A percentile compares a stretch with the other conserved stretches of the same genome.
Evolutionary conservation across 2,113 vertebrate genomes (phyloP).

Genomic region (Phylloscopus trochilus): DNA sequence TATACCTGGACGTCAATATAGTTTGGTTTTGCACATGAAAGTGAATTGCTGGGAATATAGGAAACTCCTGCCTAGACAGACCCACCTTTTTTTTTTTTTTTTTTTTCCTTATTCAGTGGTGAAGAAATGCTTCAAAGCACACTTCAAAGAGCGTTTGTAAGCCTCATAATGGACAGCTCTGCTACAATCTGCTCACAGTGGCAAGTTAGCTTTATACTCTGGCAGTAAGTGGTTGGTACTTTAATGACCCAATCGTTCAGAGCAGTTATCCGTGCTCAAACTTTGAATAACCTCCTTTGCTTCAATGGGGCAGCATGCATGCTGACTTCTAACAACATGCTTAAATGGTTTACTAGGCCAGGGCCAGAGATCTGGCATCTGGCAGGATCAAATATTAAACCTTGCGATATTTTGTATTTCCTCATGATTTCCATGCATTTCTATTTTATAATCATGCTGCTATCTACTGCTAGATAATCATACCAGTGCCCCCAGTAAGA

Average conservation of each 20-base stretch:
- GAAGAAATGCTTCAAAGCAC: neutral
- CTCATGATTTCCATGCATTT: neutral
- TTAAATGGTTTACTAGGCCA: constrained; percentile 14
- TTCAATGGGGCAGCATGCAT: neutral
- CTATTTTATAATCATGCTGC: neutral
- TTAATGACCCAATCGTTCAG: neutral
- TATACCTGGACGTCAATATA: neutral
- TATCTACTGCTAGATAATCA: neutral
- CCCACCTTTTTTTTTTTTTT: neutral
- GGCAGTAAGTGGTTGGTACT: constrained; percentile 26
- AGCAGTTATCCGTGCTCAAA: constrained; percentile 16
- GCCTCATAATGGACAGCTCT: neutral
- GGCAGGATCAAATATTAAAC: neutral
- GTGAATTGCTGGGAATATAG: neutral
- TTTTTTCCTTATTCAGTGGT: neutral
- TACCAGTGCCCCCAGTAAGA: neutral
- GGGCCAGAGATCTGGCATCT: constrained; percentile 11
- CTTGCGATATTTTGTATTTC: neutral
- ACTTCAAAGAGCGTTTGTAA: neutral
- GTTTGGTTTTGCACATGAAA: neutral
- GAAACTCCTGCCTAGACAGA: neutral
- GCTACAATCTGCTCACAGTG: neutral
- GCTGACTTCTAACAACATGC: neutral
- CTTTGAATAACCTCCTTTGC: neutral
- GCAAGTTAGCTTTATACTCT: neutral